Conservation (phyloP, 2,797 vertebrate species). For the Mus minutoides region DNA sequence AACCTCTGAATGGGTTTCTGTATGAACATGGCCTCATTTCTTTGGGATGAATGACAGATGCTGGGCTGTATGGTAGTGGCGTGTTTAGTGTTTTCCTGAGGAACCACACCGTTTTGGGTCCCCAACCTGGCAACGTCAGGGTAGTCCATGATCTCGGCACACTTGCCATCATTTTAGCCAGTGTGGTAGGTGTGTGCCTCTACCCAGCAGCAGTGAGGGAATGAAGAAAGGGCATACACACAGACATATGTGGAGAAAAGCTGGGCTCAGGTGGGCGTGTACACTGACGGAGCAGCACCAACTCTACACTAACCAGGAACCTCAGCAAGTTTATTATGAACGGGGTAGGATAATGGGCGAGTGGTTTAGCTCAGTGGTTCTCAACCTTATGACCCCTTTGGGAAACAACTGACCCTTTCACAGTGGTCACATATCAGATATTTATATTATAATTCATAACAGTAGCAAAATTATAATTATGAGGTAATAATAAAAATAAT, state of each 20-base stretch:
- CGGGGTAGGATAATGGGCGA: background rate
- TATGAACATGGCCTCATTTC: slow-evolving; percentile 9
- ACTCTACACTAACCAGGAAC: background rate
- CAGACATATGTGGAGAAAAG: background rate
- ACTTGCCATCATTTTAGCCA: background rate
- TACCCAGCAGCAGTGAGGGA: background rate
- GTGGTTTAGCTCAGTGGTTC: background rate
- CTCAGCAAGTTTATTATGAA: background rate
- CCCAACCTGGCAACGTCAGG: background rate
- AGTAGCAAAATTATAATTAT: background rate
- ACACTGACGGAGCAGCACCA: background rate
- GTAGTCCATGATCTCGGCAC: background rate
- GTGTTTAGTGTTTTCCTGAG: slow-evolving; percentile 38
- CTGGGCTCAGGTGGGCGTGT: background rate
- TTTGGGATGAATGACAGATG: slow-evolving; percentile 29
- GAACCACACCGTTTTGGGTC: background rate
- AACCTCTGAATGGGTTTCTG: background rate
- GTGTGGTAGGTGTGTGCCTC: background rate
- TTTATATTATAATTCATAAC: background rate
- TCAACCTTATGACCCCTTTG: background rate
- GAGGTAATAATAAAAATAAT: background rate
- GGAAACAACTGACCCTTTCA: background rate
- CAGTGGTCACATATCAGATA: background rate
- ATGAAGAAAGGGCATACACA: background rate
- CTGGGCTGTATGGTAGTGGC: background rate